Percentiles rank a stretch among this genome's conserved stretches.
phyloP scores from a whole-genome alignment of 2,797 vertebrate species.

The Lithobates sylvaticus region DNA sequence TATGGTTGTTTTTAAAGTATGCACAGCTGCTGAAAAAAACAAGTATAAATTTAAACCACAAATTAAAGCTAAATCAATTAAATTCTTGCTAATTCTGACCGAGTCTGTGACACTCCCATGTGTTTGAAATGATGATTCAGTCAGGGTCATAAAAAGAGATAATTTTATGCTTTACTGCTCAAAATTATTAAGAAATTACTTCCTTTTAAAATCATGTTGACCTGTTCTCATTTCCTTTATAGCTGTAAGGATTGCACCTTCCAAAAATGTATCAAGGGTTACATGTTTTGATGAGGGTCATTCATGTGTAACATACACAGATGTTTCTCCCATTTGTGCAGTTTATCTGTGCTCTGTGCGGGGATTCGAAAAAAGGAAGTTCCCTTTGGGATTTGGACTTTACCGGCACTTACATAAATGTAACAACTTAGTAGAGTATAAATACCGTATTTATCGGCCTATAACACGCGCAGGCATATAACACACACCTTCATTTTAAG shows the following conservation, averaged over 20 bases:
- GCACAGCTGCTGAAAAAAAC: not conserved
- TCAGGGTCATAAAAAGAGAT: not conserved
- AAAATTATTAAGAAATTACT: not conserved
- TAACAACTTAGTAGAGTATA: too few species aligned
- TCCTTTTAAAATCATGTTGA: not conserved
- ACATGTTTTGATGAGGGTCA: conserved; percentile 9
- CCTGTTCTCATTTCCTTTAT: not conserved
- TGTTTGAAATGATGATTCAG: not conserved
- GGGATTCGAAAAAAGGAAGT: not conserved
- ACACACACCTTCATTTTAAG: too few species aligned
- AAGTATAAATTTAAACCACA: not conserved
- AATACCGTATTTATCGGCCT: too few species aligned
- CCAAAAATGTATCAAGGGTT: not conserved
- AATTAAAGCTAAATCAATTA: not conserved
- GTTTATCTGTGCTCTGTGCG: conserved; percentile 34
- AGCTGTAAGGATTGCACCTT: not conserved
- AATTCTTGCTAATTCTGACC: not conserved
- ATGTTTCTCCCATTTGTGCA: conserved; percentile 2
- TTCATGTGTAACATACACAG: conserved; percentile 40
- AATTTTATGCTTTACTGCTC: not conserved
- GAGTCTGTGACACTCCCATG: not conserved
- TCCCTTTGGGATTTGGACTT: too few species aligned
- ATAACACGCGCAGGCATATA: too few species aligned
- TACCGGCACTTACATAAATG: too few species aligned
- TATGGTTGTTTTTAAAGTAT: too few species aligned